Percentiles rank a stretch among this genome's conserved stretches.
Evolutionary conservation across 1,140 invertebrate species (phyloP).

Genomic region (Riptortus pedestris): DNA sequence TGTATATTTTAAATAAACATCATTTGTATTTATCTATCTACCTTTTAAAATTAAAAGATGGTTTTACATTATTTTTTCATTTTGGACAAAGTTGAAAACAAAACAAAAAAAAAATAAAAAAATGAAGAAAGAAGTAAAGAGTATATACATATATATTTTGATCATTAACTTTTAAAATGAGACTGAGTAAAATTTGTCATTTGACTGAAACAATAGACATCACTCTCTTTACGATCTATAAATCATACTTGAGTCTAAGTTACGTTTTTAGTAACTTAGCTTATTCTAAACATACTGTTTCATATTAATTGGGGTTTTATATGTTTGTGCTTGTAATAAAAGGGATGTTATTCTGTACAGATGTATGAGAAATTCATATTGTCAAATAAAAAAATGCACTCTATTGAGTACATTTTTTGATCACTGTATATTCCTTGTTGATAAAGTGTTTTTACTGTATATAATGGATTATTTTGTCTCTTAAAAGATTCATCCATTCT

Average conservation of each 20-base stretch:
- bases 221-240: neutral
- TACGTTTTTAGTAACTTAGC: conserved; percentile 12
- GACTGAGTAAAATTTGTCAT: neutral
- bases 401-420: neutral
- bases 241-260: neutral
- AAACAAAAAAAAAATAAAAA: too few relatives aligned
- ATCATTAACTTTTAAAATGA: neutral
- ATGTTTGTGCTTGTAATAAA: conserved; percentile 5
- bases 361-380: neutral
- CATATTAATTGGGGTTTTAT: neutral
- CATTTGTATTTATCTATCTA: too few relatives aligned
- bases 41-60: too few relatives aligned
- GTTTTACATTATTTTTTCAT: too few relatives aligned
- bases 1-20: too few relatives aligned
- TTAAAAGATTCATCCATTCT: neutral
- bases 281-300: conserved; percentile 10
- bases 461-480: conserved; percentile 15
- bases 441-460: conserved; percentile 22
- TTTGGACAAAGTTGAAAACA: too few relatives aligned
- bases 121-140: too few relatives aligned
- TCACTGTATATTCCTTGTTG: conserved; percentile 25
- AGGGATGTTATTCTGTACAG: neutral
- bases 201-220: neutral
- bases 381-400: neutral
- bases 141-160: neutral